These are phyloP conservation scores for Scolopax rusticola DNA, from an alignment of 2,797 vertebrate genomes.

Conservation along the genomic window DNA sequence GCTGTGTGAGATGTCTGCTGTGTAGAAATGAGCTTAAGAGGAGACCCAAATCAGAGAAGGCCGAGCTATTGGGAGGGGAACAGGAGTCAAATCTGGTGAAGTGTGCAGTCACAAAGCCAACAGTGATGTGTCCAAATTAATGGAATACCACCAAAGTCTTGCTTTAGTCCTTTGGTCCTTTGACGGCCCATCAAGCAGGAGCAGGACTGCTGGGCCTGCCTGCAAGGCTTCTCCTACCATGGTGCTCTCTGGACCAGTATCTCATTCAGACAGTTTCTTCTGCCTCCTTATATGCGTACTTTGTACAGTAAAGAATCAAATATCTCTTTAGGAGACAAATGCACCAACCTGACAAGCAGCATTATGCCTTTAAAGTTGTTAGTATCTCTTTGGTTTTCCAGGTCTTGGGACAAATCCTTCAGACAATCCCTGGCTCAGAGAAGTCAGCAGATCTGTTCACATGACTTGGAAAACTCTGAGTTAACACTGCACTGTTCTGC, in stretches of 20 bases:
- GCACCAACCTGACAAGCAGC: neutral
- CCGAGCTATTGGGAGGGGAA: neutral
- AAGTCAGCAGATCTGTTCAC: neutral
- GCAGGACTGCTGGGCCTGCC: neutral
- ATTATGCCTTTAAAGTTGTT: neutral
- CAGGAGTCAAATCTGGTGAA: neutral
- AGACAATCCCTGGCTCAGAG: fast-evolving
- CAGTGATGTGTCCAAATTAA: neutral
- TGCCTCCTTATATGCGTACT: neutral
- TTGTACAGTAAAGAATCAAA: neutral
- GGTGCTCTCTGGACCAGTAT: neutral
- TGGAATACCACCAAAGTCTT: neutral
- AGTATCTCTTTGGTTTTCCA: neutral
- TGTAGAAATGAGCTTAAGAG: neutral
- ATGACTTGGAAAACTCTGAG: neutral
- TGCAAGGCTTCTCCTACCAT: neutral
- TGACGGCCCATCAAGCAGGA: neutral
- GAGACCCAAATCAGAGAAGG: neutral
- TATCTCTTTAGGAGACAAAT: neutral
- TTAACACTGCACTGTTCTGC: neutral
- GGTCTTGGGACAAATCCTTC: neutral
- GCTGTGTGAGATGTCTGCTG: neutral
- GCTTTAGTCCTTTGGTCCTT: neutral
- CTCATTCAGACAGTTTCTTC: neutral
- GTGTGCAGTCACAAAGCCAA: neutral